Percentiles rank a stretch among this genome's conserved stretches.
Conservation (phyloP, 2,113 vertebrate species). For the Accipiter virgatus region DNA sequence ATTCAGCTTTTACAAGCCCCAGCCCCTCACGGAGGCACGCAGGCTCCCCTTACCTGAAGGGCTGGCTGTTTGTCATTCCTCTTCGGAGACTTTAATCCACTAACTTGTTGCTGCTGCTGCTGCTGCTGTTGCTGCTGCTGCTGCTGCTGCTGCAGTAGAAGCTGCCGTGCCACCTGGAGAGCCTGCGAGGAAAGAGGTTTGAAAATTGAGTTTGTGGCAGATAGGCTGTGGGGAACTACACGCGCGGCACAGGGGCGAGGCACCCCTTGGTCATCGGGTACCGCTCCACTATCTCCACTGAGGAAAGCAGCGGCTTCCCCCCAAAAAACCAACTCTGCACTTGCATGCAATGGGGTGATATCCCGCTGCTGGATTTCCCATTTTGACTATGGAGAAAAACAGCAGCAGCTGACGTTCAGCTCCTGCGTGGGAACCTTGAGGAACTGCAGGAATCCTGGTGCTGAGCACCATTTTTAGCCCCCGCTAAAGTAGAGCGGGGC, state of each 20-base stretch:
- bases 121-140: conserved; percentile 61
- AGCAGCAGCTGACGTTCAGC: not conserved
- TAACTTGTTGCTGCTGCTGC: conserved; percentile 84
- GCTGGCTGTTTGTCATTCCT: conserved; percentile 89
- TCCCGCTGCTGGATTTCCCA: not conserved
- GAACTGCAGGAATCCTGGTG: not conserved
- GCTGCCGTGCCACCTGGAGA: conserved; percentile 93
- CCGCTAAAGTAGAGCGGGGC: too few relatives aligned
- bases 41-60: conserved; percentile 83
- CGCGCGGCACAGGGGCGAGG: not conserved
- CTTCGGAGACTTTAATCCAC: conserved; percentile 89
- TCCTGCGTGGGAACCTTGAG: not conserved
- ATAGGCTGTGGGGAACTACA: not conserved
- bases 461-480: not conserved
- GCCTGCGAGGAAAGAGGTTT: conserved; percentile 77
- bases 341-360: accelerated
- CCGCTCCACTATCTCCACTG: accelerated
- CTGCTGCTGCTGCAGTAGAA: conserved; percentile 89
- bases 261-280: not conserved
- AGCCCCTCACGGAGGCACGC: accelerated
- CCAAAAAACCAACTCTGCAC: not conserved
- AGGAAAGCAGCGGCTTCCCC: not conserved
- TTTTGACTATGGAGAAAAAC: not conserved
- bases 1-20: not conserved
- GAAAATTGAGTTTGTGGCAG: conserved; percentile 13